phyloP scores from a whole-genome alignment of 1,140 invertebrate genomes.

The Subanguina moxae region DNA sequence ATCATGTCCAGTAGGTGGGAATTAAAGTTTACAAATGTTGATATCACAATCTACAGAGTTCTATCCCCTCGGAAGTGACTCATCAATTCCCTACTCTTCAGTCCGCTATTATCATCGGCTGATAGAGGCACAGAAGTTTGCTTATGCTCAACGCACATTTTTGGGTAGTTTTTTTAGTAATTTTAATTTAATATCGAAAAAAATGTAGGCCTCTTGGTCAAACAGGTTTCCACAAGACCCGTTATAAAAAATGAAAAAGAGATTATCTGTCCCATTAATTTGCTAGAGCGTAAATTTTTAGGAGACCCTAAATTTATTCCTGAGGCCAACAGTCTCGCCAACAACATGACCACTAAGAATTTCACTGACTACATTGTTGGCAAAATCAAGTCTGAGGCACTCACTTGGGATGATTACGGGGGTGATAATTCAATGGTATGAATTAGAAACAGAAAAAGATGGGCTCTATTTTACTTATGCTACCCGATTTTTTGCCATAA shows the following conservation, averaged over 20 bases:
- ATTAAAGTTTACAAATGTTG: constrained; percentile 17
- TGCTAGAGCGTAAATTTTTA: constrained; percentile 62
- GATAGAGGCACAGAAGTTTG: constrained; percentile 83
- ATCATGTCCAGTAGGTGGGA: constrained; percentile 38
- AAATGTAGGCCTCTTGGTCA: too few relatives aligned
- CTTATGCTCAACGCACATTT: constrained; percentile 73
- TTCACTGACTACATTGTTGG: constrained; percentile 41
- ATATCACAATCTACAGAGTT: constrained; percentile 32
- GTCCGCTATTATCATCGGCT: constrained; percentile 73
- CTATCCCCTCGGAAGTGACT: constrained; percentile 37
- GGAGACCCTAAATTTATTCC: constrained; percentile 76
- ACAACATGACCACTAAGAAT: constrained; percentile 43
- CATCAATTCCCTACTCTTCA: constrained; percentile 22
- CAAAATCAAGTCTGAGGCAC: constrained; percentile 27
- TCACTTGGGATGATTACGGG: constrained; percentile 25
- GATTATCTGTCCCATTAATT: too few relatives aligned
- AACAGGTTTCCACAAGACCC: too few relatives aligned
- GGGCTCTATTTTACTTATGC: too few relatives aligned
- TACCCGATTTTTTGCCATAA: too few relatives aligned
- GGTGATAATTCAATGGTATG: constrained; percentile 1
- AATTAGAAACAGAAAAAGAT: neutral
- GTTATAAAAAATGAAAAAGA: too few relatives aligned
- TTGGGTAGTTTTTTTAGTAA: constrained; percentile 37
- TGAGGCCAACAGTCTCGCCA: constrained; percentile 59
- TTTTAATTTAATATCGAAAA: neutral